Percentiles rank a stretch among this genome's conserved stretches.
Evolutionary conservation across 2,888 invertebrate species (phyloP).

Genomic region (Lepidocyrtoides sp.): DNA sequence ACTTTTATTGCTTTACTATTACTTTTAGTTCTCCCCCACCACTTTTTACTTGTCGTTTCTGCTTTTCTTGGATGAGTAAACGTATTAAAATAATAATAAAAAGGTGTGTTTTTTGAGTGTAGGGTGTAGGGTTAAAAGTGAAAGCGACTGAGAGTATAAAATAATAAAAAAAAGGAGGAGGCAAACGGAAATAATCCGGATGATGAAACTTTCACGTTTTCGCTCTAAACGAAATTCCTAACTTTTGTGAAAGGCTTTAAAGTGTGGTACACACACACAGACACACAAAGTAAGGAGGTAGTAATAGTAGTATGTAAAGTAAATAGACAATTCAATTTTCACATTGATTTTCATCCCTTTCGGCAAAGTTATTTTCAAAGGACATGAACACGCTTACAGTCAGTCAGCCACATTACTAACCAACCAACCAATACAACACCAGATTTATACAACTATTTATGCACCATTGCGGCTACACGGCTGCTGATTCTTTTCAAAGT

Average conservation of each 20-base stretch:
- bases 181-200: constrained; percentile 32
- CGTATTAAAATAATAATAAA: constrained; percentile 26
- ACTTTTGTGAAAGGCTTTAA: not conserved
- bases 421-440: no score
- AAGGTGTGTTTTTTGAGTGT: not conserved
- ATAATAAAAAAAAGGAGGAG: not conserved
- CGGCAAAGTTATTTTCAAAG: constrained; percentile 43
- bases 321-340: constrained; percentile 39
- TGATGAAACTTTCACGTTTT: constrained; percentile 14
- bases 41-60: not conserved
- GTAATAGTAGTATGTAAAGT: not conserved
- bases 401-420: not conserved
- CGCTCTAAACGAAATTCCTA: not conserved
- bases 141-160: not conserved
- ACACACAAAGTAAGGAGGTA: not conserved
- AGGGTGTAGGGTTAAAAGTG: not conserved
- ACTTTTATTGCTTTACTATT: constrained; percentile 29
- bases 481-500: no score
- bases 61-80: not conserved
- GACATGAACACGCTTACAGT: no score
- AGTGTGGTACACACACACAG: not conserved
- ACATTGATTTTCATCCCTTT: constrained; percentile 48
- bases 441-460: no score
- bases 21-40: not conserved
- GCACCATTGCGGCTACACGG: no score